These are phyloP conservation scores for Axis porcinus DNA, from an alignment of 2,113 vertebrate genomes.

Conservation along the genomic window DNA sequence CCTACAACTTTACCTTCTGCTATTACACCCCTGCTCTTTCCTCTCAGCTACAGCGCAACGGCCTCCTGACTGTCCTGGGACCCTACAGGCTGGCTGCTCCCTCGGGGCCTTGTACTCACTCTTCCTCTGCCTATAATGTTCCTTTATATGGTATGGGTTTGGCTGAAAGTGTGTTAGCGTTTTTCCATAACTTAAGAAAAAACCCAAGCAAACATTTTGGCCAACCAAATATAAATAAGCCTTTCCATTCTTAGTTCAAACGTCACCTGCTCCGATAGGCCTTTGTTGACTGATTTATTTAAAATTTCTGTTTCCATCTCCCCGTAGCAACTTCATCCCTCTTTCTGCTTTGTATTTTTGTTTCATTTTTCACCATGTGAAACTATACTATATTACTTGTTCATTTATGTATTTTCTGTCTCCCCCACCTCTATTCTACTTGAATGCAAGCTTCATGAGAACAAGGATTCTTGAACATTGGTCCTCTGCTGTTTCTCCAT, in stretches of 20 bases:
- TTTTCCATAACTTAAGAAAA: not conserved
- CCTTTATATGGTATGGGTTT: not conserved
- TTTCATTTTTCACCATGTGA: not conserved
- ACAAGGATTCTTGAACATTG: not conserved
- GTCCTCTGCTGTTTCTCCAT: not conserved
- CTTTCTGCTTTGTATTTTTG: not conserved
- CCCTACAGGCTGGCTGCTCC: not conserved
- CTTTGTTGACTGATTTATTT: not conserved
- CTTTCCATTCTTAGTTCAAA: not conserved
- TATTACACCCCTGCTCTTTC: too few species aligned
- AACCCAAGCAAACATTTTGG: not conserved
- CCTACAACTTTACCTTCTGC: not conserved
- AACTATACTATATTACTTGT: not conserved
- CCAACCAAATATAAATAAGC: not conserved
- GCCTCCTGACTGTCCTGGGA: not conserved
- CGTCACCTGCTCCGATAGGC: not conserved
- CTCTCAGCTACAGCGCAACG: not conserved
- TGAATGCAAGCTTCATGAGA: not conserved
- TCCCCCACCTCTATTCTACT: not conserved
- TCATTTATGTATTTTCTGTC: not conserved
- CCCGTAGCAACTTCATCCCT: not conserved
- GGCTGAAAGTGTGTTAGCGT: not conserved
- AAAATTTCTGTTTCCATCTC: not conserved
- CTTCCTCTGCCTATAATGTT: not conserved
- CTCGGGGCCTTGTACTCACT: not conserved